phyloP scores from a whole-genome alignment of 2,113 vertebrate species.

The Bettongia penicillata region DNA sequence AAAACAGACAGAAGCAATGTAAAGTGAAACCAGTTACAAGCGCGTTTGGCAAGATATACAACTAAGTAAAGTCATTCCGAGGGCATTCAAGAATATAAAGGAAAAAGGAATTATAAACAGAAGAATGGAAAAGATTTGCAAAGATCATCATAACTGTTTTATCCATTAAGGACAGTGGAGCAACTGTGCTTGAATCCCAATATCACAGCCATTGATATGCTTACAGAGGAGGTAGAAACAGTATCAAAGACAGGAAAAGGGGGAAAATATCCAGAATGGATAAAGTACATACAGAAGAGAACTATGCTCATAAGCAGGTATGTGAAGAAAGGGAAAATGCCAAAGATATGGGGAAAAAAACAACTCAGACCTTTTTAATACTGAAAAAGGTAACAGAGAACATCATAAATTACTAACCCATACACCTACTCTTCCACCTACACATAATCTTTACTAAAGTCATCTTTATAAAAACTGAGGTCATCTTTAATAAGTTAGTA shows the following conservation, averaged over 20 bases:
- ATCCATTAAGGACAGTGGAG: not conserved
- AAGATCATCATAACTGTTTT: not conserved
- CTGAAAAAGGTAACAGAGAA: not conserved
- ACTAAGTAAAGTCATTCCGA: not conserved
- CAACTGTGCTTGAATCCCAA: not conserved
- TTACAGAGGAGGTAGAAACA: not conserved
- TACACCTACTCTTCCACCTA: not conserved
- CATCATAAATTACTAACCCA: not conserved
- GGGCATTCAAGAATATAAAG: not conserved
- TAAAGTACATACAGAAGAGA: not conserved
- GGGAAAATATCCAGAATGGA: not conserved
- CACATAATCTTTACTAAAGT: not conserved
- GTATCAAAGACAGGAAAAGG: not conserved
- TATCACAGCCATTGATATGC: not conserved
- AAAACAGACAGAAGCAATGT: not conserved
- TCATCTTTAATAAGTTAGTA: not conserved
- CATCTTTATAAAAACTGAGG: not conserved
- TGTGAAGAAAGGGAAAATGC: not conserved
- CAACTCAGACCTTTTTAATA: not conserved
- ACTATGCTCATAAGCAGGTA: not conserved
- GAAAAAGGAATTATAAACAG: not conserved
- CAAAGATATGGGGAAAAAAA: not conserved
- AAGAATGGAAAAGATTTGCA: not conserved
- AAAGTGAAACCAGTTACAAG: not conserved
- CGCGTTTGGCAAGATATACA: not conserved